Percentiles rank a stretch among this genome's conserved stretches.
phyloP scores from a whole-genome alignment of 2,888 invertebrate species.

The Hydraecia micacea region DNA sequence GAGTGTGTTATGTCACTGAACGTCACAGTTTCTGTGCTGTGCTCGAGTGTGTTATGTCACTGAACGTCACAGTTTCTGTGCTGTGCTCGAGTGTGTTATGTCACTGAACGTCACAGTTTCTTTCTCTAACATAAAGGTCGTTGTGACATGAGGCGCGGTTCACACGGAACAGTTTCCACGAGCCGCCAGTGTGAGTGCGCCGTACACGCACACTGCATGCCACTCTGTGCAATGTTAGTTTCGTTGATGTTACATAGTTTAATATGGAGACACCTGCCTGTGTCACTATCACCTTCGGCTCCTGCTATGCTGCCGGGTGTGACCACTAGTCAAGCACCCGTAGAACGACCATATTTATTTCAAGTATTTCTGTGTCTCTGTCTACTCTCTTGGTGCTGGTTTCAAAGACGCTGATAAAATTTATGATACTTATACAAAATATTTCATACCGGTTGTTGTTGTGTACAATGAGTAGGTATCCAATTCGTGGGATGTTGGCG shows the following conservation, averaged over 20 bases:
- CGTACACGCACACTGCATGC: neutral
- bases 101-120: constrained; percentile 25
- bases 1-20: too few species aligned
- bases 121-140: constrained; percentile 15
- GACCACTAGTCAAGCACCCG: neutral
- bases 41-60: neutral
- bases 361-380: neutral
- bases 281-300: too few species aligned
- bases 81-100: constrained; percentile 6
- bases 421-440: constrained; percentile 2
- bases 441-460: neutral
- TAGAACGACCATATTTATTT: neutral
- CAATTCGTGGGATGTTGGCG: neutral
- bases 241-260: neutral
- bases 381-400: neutral
- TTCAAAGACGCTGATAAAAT: neutral
- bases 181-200: neutral
- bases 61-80: too few species aligned
- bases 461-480: neutral
- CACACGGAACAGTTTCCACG: constrained; percentile 63
- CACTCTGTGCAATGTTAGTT: neutral
- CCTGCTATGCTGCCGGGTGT: neutral
- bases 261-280: neutral
- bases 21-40: too few species aligned
- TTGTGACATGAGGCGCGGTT: constrained; percentile 46